These are phyloP conservation scores for Diploscapter pachys DNA, from an alignment of 1,140 invertebrate species.

Conservation along the genomic window DNA sequence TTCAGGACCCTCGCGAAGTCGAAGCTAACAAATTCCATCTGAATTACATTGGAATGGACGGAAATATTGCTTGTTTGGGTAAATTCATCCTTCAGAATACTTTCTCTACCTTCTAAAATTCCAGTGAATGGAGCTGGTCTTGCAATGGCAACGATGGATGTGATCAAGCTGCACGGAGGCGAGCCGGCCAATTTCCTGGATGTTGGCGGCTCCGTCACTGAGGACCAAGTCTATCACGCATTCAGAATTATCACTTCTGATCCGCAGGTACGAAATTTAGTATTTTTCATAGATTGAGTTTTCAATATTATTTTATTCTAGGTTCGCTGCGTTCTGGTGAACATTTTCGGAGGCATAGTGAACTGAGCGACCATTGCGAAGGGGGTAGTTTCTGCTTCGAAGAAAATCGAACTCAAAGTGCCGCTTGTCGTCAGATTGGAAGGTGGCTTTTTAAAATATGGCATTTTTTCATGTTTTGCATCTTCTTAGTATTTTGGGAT, in stretches of 20 bases:
- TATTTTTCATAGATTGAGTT: too few species aligned
- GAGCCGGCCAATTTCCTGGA: slow-evolving; percentile 66
- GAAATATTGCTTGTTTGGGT: slow-evolving; percentile 90
- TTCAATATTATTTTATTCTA: too few species aligned
- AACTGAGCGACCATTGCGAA: slow-evolving; percentile 94
- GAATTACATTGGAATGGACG: slow-evolving; percentile 95
- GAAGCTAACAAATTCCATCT: slow-evolving; percentile 83
- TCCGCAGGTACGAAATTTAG: slow-evolving; percentile 11
- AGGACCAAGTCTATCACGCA: slow-evolving; percentile 73
- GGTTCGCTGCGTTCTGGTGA: slow-evolving; percentile 87
- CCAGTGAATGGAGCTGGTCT: slow-evolving; percentile 66
- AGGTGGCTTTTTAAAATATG: slow-evolving; percentile 62
- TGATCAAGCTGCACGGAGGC: slow-evolving; percentile 64
- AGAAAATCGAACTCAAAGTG: slow-evolving; percentile 74
- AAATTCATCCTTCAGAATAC: slow-evolving; percentile 18
- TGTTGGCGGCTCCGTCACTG: slow-evolving; percentile 66
- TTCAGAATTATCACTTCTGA: slow-evolving; percentile 63
- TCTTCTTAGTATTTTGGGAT: too few species aligned
- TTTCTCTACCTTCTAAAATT: slow-evolving; percentile 14
- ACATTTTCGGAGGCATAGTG: slow-evolving; percentile 98
- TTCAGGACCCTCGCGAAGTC: slow-evolving; percentile 79
- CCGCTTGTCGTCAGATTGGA: slow-evolving; percentile 88
- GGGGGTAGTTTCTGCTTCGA: slow-evolving; percentile 84
- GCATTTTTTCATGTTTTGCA: too few species aligned
- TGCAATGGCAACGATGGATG: slow-evolving; percentile 68